A percentile compares a stretch with the other conserved stretches of the same genome.
Conservation (phyloP, 2,888 invertebrate species). For the Acanthosepion esculentum region DNA sequence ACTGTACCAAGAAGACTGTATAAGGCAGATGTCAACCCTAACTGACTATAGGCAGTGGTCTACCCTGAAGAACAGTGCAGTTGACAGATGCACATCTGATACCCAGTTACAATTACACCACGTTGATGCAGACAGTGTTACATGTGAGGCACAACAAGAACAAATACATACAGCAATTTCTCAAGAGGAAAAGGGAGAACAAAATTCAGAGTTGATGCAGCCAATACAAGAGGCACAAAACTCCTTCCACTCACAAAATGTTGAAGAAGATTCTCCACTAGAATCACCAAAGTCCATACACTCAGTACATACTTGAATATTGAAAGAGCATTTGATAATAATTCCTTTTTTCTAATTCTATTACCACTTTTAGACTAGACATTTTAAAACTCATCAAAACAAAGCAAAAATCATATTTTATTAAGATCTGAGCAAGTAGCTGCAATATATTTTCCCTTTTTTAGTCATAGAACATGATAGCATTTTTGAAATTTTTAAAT, state of each 20-base stretch:
- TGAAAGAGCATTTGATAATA: neutral
- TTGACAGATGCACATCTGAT: neutral
- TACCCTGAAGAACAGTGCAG: neutral
- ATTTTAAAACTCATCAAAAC: neutral
- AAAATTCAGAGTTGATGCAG: too few species aligned
- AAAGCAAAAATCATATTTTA: neutral
- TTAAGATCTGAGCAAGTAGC: neutral
- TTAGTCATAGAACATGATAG: neutral
- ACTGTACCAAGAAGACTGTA: conserved; percentile 10
- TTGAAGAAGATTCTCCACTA: too few species aligned
- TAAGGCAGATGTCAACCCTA: neutral
- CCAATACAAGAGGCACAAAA: too few species aligned
- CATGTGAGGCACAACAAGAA: neutral
- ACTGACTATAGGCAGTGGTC: neutral
- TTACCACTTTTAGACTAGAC: neutral
- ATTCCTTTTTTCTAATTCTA: neutral
- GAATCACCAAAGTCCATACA: too few species aligned
- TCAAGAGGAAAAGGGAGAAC: neutral
- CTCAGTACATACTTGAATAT: too few species aligned
- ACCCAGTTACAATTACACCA: neutral
- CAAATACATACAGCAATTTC: neutral
- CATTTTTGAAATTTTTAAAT: neutral
- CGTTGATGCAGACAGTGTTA: neutral
- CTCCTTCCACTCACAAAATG: too few species aligned
- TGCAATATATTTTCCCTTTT: neutral